Evolutionary conservation across 2,888 invertebrate genomes (phyloP), one percentile per base, ranked within the genome.

Genomic region (Hypomecis punctinalis): DNA sequence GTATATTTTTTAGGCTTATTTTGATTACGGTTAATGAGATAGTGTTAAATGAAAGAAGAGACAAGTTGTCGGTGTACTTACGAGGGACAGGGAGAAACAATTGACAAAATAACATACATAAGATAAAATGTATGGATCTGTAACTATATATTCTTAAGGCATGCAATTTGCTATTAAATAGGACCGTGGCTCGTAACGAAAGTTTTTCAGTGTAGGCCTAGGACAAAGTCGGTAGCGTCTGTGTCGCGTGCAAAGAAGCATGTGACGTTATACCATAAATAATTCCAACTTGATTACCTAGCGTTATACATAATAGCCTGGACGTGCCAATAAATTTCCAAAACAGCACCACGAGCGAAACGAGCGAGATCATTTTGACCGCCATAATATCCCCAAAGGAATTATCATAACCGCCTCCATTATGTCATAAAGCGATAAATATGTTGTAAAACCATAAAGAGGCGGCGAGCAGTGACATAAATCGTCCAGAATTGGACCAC

Each of bases 391-490:
- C 47, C 73, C 70, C 66, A 62, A 51, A 68, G 76, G 79, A 83
- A 88, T 87, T 85, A 86, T 83, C 82, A 85, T 86, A 87, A 86
- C 83, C 81, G 77, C 76, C 79, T 76, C 83, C 75, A 85, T 83
- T 81, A 84, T 73, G 83, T 83, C 87, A 83, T 92, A 91, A 91
- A 92, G 76, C 89, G 81, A 92, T 92, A 91, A 92, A 91, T 91
- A 90, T 86, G 89, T 82, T 89, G 88, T 92, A 91, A 91, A 91
- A 87, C 89, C 89, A 90, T 91, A 91, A 91, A 89, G 83, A 83
- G 84, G 88, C 88, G 85, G 81, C 84, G 77, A 83, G 81, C 83
- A 82, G 79, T 85, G 75, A 74, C 86, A 87, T 91, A 91, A 91
- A 91, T 90, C 86, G 76, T 74, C 66, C 73, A 74, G 84, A 88